Evolutionary conservation across 2,797 vertebrate genomes (phyloP), one percentile per base, ranked within the genome.

Genomic region (Myotis pilosus): DNA sequence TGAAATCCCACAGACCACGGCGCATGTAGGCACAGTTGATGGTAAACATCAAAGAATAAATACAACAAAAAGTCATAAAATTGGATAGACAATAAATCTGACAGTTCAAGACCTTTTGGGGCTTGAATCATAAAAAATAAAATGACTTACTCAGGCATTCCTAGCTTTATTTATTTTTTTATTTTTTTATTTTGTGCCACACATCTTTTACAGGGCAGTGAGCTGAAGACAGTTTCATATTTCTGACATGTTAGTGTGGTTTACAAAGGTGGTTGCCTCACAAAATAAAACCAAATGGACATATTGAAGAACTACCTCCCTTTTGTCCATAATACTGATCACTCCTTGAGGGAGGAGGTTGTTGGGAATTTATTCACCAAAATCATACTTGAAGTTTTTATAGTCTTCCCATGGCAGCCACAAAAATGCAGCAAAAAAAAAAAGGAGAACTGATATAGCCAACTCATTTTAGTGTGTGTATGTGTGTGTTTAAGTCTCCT

Each of bases 11-110:
- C 97, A 98, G 97, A 98, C 96, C 85, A 94, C 76, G 84, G 95
- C 94, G 89, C 97, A 97, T 12, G 1, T 96, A 97, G 96, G 96
- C 97, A 97, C 89, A 41, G 96, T 83, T 97, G 98, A 98, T 97
- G 97, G 98, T 98, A 98, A 98, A 98, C 98, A 98, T 98, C 98
- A 97, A 97, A 97, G 96, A 98, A 98, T 98, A 98, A 98, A 98
- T 98, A 98, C 97, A 98, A 98, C 97, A 97, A 96, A 98, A 98
- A 98, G 97, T 98, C 97, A 97, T 98, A 98, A 98, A 98, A 98
- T 95, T 94, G 95, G 97, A 98, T 96, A 97, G 98, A 98, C 96
- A 95, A 98, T 98, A 98, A 98, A 98, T 98, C 98, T 98, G 98
- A 98, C 97, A 98, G 97, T 98, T 98, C 98, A 98, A 98, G 97